Percentiles rank a stretch among this genome's conserved stretches.
Conservation (phyloP, 35 echinoderm and acorn worm genomes). For the Holothuria glaberrima region DNA sequence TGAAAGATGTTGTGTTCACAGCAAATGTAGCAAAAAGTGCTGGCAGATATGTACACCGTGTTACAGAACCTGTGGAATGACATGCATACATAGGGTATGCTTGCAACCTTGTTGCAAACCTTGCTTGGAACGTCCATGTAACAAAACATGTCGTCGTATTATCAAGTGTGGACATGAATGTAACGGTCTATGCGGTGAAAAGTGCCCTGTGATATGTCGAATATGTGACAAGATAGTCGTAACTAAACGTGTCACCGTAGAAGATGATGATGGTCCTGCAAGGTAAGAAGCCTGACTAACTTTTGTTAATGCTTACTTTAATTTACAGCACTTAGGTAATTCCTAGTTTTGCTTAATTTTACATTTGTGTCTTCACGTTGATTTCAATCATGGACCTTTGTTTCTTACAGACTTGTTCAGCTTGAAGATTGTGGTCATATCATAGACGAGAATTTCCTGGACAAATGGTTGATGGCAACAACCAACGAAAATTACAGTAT, state of each 20-base stretch:
- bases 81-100: conserved; percentile 58
- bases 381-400: no score
- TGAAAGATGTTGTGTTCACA: conserved; percentile 66
- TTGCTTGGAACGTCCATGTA: conserved; percentile 52
- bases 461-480: conserved; percentile 68
- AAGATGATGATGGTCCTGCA: no score
- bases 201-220: conserved; percentile 65
- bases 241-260: not conserved
- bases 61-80: conserved; percentile 52
- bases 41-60: conserved; percentile 64
- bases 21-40: conserved; percentile 63
- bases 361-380: no score
- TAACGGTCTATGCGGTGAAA: conserved; percentile 84
- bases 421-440: conserved; percentile 87
- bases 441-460: conserved; percentile 68
- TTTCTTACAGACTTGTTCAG: conserved; percentile 58
- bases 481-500: not conserved
- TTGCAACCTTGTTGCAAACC: conserved; percentile 39
- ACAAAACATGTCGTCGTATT: conserved; percentile 43
- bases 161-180: conserved; percentile 64
- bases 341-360: no score
- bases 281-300: no score
- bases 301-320: no score
- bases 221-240: not conserved
- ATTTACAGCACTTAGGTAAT: no score